These are phyloP conservation scores for Andrena camellia DNA, from an alignment of 2,888 invertebrate genomes.

Conservation along the genomic window DNA sequence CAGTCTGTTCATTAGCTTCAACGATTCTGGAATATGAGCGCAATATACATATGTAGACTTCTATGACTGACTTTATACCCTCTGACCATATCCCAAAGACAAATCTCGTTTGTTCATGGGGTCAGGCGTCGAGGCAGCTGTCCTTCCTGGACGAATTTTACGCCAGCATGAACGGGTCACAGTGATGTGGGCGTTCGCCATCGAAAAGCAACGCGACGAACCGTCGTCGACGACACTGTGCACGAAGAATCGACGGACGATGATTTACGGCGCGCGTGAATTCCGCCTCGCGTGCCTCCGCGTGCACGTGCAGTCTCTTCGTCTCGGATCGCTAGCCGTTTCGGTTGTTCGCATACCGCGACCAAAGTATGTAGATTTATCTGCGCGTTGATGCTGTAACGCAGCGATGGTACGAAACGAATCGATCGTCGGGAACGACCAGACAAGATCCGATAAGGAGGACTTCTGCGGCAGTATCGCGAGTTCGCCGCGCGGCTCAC, in stretches of 20 bases:
- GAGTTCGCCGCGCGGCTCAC: not conserved
- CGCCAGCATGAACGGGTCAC: slow-evolving; percentile 48
- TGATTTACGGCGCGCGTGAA: slow-evolving; percentile 68
- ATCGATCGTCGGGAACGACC: not conserved
- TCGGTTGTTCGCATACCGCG: slow-evolving; percentile 35
- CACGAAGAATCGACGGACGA: slow-evolving; percentile 46
- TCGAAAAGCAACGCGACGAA: slow-evolving; percentile 23
- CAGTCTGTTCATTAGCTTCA: no score
- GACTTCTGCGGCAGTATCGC: not conserved
- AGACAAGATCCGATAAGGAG: slow-evolving; percentile 3
- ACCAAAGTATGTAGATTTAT: slow-evolving; percentile 49
- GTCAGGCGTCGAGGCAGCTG: slow-evolving; percentile 33
- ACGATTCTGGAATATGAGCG: no score
- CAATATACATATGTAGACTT: no score
- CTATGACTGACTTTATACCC: no score
- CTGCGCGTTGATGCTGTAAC: slow-evolving; percentile 31
- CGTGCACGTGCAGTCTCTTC: slow-evolving; percentile 26
- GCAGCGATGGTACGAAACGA: slow-evolving; percentile 3
- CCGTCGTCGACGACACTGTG: slow-evolving; percentile 47
- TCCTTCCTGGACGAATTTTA: slow-evolving; percentile 52
- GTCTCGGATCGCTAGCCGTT: slow-evolving; percentile 26
- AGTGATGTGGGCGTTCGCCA: slow-evolving; percentile 56
- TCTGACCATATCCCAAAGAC: not conserved
- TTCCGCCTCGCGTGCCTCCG: slow-evolving; percentile 47
- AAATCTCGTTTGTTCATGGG: slow-evolving; percentile 39